Percentiles rank a stretch among this genome's conserved stretches.
These are phyloP conservation scores for Metalampra italica DNA, from an alignment of 2,888 invertebrate species.

Conservation along the genomic window DNA sequence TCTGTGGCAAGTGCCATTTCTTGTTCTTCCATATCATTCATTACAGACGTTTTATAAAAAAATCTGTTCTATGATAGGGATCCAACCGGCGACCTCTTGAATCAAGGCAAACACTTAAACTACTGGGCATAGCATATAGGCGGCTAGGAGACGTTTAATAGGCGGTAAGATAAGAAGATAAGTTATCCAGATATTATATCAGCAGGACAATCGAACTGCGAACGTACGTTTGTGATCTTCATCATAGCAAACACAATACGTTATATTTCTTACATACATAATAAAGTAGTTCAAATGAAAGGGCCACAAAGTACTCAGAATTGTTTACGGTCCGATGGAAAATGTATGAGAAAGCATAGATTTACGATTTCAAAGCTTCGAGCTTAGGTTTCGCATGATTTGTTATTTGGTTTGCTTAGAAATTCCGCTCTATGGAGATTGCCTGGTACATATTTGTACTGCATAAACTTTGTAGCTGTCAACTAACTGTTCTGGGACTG, in stretches of 20 bases:
- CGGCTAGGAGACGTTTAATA: too few species aligned
- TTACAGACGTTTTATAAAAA: too few species aligned
- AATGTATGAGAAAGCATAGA: slow-evolving; percentile 29
- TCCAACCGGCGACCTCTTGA: too few species aligned
- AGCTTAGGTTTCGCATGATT: slow-evolving; percentile 14
- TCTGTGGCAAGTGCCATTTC: too few species aligned
- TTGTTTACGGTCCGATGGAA: slow-evolving; percentile 28
- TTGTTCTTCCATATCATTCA: too few species aligned
- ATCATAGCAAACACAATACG: slow-evolving; percentile 23
- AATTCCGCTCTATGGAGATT: slow-evolving; percentile 2
- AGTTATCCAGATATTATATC: too few species aligned
- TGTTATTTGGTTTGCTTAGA: slow-evolving; percentile 11
- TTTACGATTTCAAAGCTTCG: slow-evolving; percentile 22
- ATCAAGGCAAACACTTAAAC: too few species aligned
- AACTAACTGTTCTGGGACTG: too few species aligned
- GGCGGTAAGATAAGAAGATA: too few species aligned
- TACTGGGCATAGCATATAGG: too few species aligned
- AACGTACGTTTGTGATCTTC: slow-evolving; percentile 11
- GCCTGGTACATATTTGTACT: slow-evolving; percentile 7
- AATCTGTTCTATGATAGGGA: too few species aligned
- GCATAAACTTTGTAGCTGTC: not conserved
- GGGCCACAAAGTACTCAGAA: slow-evolving; percentile 19
- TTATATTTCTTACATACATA: slow-evolving; percentile 24
- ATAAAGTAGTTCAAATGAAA: slow-evolving; percentile 26
- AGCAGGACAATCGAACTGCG: not conserved